A percentile compares a stretch with the other conserved stretches of the same genome.
Evolutionary conservation across 1,140 invertebrate species (phyloP).

Genomic region (Hylaeus volcanicus): DNA sequence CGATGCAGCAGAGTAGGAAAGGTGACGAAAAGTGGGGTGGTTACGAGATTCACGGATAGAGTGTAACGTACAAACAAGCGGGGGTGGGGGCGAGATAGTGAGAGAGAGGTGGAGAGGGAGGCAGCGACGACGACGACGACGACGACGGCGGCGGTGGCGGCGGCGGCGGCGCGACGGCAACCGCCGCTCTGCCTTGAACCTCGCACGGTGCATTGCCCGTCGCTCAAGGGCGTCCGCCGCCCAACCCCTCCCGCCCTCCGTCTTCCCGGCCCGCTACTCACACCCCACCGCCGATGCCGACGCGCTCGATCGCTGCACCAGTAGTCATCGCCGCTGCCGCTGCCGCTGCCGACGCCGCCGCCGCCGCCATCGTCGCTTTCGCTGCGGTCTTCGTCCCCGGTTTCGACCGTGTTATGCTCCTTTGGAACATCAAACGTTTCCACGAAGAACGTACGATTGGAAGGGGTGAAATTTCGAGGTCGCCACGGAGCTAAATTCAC

Average conservation of each 20-base stretch:
- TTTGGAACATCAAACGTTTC: neutral
- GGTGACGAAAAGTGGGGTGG: conserved; percentile 42
- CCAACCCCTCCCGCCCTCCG: conserved; percentile 51
- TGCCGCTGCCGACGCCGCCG: conserved; percentile 19
- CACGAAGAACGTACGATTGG: neutral
- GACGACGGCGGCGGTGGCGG: conserved; percentile 69
- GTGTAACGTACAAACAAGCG: conserved; percentile 24
- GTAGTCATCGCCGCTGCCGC: conserved; percentile 36
- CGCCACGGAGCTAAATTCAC: neutral
- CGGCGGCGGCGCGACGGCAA: conserved; percentile 73
- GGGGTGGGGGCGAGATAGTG: conserved; percentile 28
- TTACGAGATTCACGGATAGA: conserved; percentile 45
- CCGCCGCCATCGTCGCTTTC: conserved; percentile 23
- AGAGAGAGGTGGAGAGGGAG: conserved; percentile 19
- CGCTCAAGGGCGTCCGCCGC: conserved; percentile 80
- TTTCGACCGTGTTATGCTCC: conserved; percentile 52
- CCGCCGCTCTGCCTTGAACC: conserved; percentile 81
- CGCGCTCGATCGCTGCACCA: conserved; percentile 57
- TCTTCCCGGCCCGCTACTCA: conserved; percentile 42
- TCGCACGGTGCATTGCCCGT: conserved; percentile 81
- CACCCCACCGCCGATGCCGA: conserved; percentile 26
- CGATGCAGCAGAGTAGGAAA: conserved; percentile 44
- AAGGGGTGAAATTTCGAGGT: neutral
- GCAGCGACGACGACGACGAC: conserved; percentile 60
- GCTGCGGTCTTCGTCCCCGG: neutral